Percentiles rank a stretch among this genome's conserved stretches.
These are phyloP conservation scores for Falcaria lacertinaria DNA, from an alignment of 2,888 invertebrate genomes.

Conservation along the genomic window DNA sequence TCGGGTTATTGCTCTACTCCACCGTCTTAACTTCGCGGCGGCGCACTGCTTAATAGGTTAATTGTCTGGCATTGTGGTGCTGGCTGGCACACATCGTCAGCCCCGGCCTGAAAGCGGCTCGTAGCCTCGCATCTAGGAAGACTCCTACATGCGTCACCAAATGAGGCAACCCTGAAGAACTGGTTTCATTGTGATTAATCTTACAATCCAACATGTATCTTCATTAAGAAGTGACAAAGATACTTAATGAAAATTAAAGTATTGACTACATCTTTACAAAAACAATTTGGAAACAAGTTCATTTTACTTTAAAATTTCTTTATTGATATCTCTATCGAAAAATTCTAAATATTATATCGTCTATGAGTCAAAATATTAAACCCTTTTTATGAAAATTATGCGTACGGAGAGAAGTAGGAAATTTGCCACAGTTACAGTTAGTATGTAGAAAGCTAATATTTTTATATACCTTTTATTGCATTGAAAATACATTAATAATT, in stretches of 20 bases:
- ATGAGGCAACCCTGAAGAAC: slow-evolving; percentile 44
- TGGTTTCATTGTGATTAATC: slow-evolving; percentile 13
- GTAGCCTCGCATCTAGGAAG: slow-evolving; percentile 69
- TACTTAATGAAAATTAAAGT: background rate
- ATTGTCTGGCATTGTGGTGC: slow-evolving; percentile 76
- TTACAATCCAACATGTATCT: background rate
- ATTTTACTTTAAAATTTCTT: too few species aligned
- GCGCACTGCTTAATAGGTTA: slow-evolving; percentile 74
- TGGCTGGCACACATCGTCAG: slow-evolving; percentile 73
- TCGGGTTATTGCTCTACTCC: slow-evolving; percentile 64
- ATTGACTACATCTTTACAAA: background rate
- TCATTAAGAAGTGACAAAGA: slow-evolving; percentile 6
- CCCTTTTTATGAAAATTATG: too few species aligned
- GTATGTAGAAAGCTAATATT: too few species aligned
- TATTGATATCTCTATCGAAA: too few species aligned
- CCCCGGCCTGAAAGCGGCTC: slow-evolving; percentile 71
- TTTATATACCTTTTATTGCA: too few species aligned
- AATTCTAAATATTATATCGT: too few species aligned
- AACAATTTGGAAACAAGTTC: background rate
- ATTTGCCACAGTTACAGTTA: too few species aligned
- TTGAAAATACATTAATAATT: too few species aligned
- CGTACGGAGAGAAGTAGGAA: too few species aligned
- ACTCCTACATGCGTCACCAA: slow-evolving; percentile 60
- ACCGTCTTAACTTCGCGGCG: slow-evolving; percentile 54
- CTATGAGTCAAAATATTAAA: too few species aligned